Base-by-base conservation (phyloP, 1,140 invertebrate genomes). In the Drosophila malerkotliana region DNA sequence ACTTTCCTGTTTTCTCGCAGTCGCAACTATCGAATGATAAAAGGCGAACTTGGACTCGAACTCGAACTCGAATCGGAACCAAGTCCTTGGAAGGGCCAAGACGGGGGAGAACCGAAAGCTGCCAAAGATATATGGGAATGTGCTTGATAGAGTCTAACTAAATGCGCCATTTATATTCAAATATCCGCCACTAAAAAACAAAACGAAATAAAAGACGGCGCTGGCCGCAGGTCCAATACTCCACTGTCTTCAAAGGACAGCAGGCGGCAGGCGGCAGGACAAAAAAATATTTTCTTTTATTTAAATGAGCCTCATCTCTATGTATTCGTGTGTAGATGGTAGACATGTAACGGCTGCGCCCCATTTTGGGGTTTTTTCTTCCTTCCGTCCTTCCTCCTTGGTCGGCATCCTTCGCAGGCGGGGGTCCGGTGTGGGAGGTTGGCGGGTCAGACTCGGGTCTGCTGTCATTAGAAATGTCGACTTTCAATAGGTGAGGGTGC, bases 141-240 rank as follows among this genome's bases (percentile, higher is more conserved):
- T 88, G 83, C 83, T 87, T 87, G 82, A 85, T 85, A 85, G 85
- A 85, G 82, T 87, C 82, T 74, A 73, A 88, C 83, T 88, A 88
- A 88, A 88, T 88, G 83, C 67, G 60, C 83, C 83, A 88, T 88
- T 88, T 88, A 88, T 88, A 88, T 88, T 88, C 83, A 88, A 88
- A 88, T 88, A 88, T 83, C 79, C 84, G 79, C 79, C 83, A 83
- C 83, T 88, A 87, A 87, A 88, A 87, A 87, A 88, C 79, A 76
- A 79, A 88, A 82, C 79, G 64, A 76, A 75, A 82, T 74, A 85
- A 77, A 77, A 81, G 55, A 76, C 51, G 56, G 48, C 73, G 54
- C 53, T 60, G 41, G 73, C 72, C 73, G 39, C 61, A 76, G 68
- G 64, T 55, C 34, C 34, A 37, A 49, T 54, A 10, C 63, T 62